Evolutionary conservation across 2,113 vertebrate species (phyloP), one percentile per base, ranked within the genome.

Genomic region (Hippocampus abdominalis): DNA sequence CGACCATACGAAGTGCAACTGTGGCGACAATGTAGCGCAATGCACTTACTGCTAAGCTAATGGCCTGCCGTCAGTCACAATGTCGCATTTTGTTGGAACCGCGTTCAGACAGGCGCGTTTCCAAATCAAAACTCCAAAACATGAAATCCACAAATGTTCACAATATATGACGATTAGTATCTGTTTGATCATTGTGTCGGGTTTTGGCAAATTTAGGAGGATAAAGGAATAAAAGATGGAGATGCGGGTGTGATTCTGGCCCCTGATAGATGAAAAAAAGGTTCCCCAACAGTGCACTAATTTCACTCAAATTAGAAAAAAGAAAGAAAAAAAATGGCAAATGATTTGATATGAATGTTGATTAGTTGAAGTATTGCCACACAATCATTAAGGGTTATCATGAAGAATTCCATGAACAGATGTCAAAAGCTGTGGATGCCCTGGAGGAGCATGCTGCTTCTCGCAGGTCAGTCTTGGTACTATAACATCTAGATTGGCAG

Each of bases 11-110:
- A 85, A 78, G 76, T 18, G 64, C n/a, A 78, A 62, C 70, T 74
- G 66, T 64, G 75, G 74, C 74, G 53, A n/a, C 21, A 74, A 54
- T n/a, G 62, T 60, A 40, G 63, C 29, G 65, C 64, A 64, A 66
- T 65, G 70, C 56, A 86, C 86, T 86, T 77, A 74, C 70, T 70
- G 20, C 69, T 53, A 84, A 78, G 72, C 75, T 83, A 87, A 84
- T 85, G 44, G 64, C 53, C 64, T 60, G 67, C 79, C 74, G 77
- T 81, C 71, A 82, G 60, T 85, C 71, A 85, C 44, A 79, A 80
- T 23, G 21, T 36, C n/a, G n/a, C 51, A 73, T 66, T 62, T 48
- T 3, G 46, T 27, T 71, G 71, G 59, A 76, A 81, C 84, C 70
- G 84, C 59, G 44, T 71, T 46, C n/a, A 25, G 1, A 25, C 2